Evolutionary conservation across 2,888 invertebrate species (phyloP).

Genomic region (Xanthorhoe designata): DNA sequence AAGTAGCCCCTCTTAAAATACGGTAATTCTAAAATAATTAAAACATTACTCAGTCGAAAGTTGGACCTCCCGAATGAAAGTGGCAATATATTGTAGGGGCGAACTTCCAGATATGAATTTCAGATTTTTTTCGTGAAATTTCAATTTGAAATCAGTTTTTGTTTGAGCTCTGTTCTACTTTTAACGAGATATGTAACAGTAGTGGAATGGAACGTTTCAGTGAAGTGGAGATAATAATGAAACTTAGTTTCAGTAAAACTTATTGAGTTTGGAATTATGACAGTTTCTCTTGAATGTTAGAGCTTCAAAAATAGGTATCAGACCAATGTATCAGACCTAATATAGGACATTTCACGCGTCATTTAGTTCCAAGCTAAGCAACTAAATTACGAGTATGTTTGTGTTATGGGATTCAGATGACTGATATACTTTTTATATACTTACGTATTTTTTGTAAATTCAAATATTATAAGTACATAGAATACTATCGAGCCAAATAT

Average conservation of each 20-base stretch:
- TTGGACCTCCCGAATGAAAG: constrained; percentile 4
- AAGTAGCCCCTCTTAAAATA: neutral
- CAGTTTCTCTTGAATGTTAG: too few relatives aligned
- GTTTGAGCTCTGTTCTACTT: constrained; percentile 35
- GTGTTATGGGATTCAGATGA: too few relatives aligned
- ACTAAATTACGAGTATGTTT: too few relatives aligned
- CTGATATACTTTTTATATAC: too few relatives aligned
- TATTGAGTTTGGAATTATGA: too few relatives aligned
- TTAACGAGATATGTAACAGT: constrained; percentile 5
- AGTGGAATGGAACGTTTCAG: constrained; percentile 4
- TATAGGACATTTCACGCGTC: too few relatives aligned
- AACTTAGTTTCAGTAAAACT: neutral
- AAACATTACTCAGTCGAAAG: neutral
- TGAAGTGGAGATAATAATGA: neutral
- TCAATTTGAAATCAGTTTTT: constrained; percentile 45
- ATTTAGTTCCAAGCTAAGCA: too few relatives aligned
- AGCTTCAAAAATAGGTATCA: too few relatives aligned
- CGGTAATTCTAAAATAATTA: neutral
- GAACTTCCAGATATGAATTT: constrained; percentile 41
- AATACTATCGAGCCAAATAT: too few relatives aligned
- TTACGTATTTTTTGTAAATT: too few relatives aligned
- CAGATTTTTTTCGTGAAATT: constrained; percentile 41
- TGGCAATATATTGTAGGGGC: constrained; percentile 21
- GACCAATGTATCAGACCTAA: too few relatives aligned
- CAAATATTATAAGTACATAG: too few relatives aligned